Conservation (phyloP, 2,797 vertebrate species). For the Hephaestus fuliginosus region DNA sequence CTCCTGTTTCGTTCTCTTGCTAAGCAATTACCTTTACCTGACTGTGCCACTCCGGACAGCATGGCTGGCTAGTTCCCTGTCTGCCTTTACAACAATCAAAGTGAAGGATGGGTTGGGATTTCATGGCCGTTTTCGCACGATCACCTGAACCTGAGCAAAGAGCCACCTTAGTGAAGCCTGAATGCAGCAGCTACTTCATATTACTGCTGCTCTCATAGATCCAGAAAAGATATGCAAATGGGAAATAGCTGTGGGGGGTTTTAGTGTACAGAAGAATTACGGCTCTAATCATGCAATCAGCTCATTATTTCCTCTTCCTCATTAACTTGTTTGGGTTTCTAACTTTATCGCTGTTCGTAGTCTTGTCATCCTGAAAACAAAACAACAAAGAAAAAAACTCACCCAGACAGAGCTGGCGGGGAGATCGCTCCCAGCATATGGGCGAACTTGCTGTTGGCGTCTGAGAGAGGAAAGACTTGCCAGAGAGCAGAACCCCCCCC, state of each 20-base stretch:
- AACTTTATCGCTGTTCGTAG: conserved; percentile 56
- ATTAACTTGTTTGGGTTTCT: conserved; percentile 76
- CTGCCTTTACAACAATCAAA: conserved; percentile 55
- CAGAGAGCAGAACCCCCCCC: conserved; percentile 13
- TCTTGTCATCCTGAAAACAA: conserved; percentile 38
- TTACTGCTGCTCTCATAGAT: conserved; percentile 29
- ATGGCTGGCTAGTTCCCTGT: conserved; percentile 59
- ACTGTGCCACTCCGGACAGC: conserved; percentile 60
- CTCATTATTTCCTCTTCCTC: conserved; percentile 70
- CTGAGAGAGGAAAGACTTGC: conserved; percentile 28
- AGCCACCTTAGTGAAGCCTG: conserved; percentile 10
- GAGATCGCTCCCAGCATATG: conserved; percentile 41
- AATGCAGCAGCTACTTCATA: conserved; percentile 21
- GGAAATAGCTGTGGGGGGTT: conserved; percentile 28
- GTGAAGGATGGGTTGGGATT: conserved; percentile 48
- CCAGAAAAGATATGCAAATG: conserved; percentile 34
- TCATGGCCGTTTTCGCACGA: conserved; percentile 46
- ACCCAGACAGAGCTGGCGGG: conserved; percentile 45
- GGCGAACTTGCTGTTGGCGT: conserved; percentile 39
- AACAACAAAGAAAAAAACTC: conserved; percentile 26
- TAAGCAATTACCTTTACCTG: conserved; percentile 74
- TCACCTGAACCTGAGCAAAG: conserved; percentile 33
- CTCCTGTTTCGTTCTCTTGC: conserved; percentile 70
- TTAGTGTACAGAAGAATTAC: conserved; percentile 35
- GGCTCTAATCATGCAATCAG: conserved; percentile 62